These are phyloP conservation scores for Platycnemis pennipes DNA, from an alignment of 2,888 invertebrate species.

Conservation along the genomic window DNA sequence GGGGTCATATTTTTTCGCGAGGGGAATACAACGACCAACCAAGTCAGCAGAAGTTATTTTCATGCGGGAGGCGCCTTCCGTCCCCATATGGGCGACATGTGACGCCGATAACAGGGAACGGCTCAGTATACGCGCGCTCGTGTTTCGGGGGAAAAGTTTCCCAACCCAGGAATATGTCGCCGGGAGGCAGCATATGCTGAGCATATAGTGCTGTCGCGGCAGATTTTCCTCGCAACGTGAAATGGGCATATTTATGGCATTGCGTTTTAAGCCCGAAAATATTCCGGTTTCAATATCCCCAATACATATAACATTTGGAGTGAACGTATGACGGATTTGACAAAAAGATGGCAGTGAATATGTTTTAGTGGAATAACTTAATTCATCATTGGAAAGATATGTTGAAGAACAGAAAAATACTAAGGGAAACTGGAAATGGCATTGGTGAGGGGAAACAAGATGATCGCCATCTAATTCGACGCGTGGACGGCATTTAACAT, in stretches of 20 bases:
- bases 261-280: not conserved
- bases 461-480: no score
- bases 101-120: conserved; percentile 46
- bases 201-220: not conserved
- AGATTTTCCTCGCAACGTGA: conserved; percentile 27
- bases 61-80: conserved; percentile 29
- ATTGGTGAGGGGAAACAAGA: no score
- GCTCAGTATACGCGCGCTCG: not conserved
- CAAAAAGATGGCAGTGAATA: not conserved
- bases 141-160: conserved; percentile 19
- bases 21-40: conserved; percentile 8
- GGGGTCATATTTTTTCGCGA: conserved; percentile 16
- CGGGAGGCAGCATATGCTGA: conserved; percentile 9
- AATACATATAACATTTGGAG: not conserved
- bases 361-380: not conserved
- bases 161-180: not conserved
- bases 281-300: conserved; percentile 32
- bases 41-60: conserved; percentile 58
- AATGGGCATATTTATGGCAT: not conserved
- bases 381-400: not conserved
- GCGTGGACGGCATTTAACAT: no score
- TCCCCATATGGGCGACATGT: conserved; percentile 35
- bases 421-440: no score
- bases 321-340: not conserved
- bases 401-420: not conserved